Evolutionary conservation across 2,888 invertebrate species (phyloP).

Genomic region (Mimas tiliae): DNA sequence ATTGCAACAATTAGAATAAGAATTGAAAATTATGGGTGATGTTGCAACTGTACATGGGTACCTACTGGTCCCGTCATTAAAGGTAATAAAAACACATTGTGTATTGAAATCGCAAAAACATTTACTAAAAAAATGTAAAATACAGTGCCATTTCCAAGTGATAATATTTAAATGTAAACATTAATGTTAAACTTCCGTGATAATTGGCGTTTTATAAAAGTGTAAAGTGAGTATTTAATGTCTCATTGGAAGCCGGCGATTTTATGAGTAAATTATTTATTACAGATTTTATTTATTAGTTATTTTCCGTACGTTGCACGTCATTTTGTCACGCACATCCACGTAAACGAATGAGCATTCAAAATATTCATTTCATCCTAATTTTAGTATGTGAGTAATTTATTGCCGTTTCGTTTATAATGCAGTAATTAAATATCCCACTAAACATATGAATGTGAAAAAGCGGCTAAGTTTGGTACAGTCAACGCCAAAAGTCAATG

Average conservation of each 20-base stretch:
- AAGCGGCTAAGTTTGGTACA: too few species aligned
- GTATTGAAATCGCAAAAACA: background rate
- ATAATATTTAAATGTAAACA: slow-evolving; percentile 5
- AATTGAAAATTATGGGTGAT: background rate
- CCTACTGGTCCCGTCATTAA: too few species aligned
- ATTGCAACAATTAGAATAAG: too few species aligned
- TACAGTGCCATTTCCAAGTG: background rate
- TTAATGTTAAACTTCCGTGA: slow-evolving; percentile 9
- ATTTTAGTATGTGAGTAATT: background rate
- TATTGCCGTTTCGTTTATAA: background rate
- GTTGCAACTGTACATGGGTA: too few species aligned
- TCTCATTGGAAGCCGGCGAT: slow-evolving; percentile 15
- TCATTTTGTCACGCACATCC: slow-evolving; percentile 18
- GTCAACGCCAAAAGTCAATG: too few species aligned
- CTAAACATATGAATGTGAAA: too few species aligned
- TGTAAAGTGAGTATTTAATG: slow-evolving; percentile 20
- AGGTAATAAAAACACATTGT: too few species aligned
- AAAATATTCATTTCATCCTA: background rate
- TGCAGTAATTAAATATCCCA: too few species aligned
- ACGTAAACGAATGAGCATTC: background rate
- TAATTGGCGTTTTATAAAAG: slow-evolving; percentile 20
- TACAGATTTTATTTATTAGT: slow-evolving; percentile 21
- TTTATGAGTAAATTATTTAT: slow-evolving; percentile 21
- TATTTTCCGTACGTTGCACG: background rate
- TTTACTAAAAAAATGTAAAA: background rate